Conservation (phyloP, 2,113 vertebrate species). For the Limnothrissa miodon region DNA sequence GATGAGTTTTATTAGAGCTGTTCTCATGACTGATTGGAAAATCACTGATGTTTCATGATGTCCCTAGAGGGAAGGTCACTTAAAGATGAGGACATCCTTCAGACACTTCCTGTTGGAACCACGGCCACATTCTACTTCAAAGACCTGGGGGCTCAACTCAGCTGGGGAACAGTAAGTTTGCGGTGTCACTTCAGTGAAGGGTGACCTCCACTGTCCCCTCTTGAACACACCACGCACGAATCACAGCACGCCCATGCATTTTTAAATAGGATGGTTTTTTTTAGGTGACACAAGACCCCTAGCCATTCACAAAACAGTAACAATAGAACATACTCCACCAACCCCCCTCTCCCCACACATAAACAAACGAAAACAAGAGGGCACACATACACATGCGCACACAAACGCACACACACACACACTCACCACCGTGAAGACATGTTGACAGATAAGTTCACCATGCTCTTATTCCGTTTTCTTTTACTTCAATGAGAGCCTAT, state of each 20-base stretch:
- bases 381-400: neutral
- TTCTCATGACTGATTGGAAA: slow-evolving; percentile 22
- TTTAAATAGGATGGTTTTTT: neutral
- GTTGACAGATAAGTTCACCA: slow-evolving; percentile 50
- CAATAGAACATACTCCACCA: neutral
- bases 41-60: slow-evolving; percentile 23
- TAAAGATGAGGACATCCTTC: slow-evolving; percentile 87
- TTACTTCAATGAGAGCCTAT: slow-evolving; percentile 50
- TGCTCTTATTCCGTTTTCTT: slow-evolving; percentile 49
- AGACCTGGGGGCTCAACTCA: slow-evolving; percentile 90
- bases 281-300: neutral
- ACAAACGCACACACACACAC: slow-evolving; percentile 46
- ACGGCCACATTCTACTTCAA: slow-evolving; percentile 91
- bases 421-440: neutral
- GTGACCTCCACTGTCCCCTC: neutral
- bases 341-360: neutral
- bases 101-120: slow-evolving; percentile 91
- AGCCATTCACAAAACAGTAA: neutral
- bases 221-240: neutral
- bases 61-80: slow-evolving; percentile 82
- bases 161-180: slow-evolving; percentile 90
- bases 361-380: no score
- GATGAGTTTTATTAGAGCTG: slow-evolving; percentile 5
- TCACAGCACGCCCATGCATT: neutral
- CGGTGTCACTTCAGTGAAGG: neutral